Conservation (phyloP, 2,113 vertebrate species). For the Hiodon tergisus region DNA sequence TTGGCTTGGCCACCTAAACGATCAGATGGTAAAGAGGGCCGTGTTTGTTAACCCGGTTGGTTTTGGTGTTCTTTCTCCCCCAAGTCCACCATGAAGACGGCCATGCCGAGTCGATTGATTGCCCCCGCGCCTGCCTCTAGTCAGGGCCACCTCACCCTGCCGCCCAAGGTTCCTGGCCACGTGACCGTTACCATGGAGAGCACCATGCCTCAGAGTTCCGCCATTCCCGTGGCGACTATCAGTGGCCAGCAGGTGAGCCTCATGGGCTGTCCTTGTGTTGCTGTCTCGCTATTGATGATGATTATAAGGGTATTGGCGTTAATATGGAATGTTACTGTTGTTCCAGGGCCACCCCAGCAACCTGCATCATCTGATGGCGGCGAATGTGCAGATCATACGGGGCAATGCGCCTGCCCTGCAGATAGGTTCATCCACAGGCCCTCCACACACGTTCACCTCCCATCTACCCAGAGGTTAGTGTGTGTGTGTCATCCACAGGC, state of each 20-base stretch:
- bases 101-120: slow-evolving; percentile 91
- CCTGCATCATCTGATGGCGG: slow-evolving; percentile 87
- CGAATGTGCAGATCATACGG: slow-evolving; percentile 90
- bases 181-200: slow-evolving; percentile 90
- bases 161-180: slow-evolving; percentile 84
- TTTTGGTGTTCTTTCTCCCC: not conserved
- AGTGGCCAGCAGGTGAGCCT: slow-evolving; percentile 87
- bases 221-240: slow-evolving; percentile 96
- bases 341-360: slow-evolving; percentile 87
- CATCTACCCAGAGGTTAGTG: slow-evolving; percentile 87
- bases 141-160: slow-evolving; percentile 71
- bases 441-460: slow-evolving; percentile 68
- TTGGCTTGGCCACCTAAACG: too few species aligned
- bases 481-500: too few species aligned
- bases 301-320: not conserved
- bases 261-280: too few species aligned
- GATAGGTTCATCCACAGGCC: slow-evolving; percentile 68
- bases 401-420: slow-evolving; percentile 79
- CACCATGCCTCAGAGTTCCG: slow-evolving; percentile 80
- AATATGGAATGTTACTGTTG: slow-evolving; percentile 5
- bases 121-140: slow-evolving; percentile 89
- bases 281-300: too few species aligned
- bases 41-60: not conserved
- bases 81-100: slow-evolving; percentile 81
- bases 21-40: too few species aligned